Evolutionary conservation across 2,888 invertebrate species (phyloP).

Genomic region (Chirona hameri): DNA sequence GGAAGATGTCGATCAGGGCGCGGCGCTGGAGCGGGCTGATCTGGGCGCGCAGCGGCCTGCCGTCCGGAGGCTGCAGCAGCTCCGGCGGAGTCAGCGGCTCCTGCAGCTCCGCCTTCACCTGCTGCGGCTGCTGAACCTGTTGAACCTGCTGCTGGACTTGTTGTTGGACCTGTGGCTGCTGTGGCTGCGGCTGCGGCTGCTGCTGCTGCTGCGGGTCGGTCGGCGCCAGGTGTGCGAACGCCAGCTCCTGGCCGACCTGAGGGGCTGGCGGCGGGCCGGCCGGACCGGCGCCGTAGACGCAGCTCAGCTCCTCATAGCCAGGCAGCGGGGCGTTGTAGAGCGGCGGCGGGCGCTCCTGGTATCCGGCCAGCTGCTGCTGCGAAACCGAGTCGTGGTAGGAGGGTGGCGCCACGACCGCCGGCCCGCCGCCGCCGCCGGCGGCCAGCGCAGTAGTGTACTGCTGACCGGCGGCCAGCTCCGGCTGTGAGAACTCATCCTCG

Average conservation of each 20-base stretch:
- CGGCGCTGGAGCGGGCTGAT: conserved; percentile 24
- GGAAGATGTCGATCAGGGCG: conserved; percentile 24
- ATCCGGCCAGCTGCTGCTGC: not conserved
- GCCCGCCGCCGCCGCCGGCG: not conserved
- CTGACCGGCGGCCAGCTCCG: not conserved
- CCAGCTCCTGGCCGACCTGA: not conserved
- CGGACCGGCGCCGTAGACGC: not conserved
- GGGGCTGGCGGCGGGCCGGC: not conserved
- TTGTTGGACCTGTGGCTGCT: not conserved
- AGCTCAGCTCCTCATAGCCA: conserved; percentile 23
- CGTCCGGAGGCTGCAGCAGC: not conserved
- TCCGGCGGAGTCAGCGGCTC: not conserved
- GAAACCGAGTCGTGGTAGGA: not conserved
- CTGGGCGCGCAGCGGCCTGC: conserved; percentile 1
- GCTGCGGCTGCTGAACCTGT: not conserved
- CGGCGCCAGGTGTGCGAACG: not conserved
- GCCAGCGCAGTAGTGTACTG: not conserved
- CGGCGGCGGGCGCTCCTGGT: conserved; percentile 3
- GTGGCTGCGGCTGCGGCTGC: not conserved
- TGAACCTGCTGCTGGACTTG: too few species aligned
- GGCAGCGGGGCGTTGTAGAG: conserved; percentile 26
- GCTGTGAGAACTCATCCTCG: conserved; percentile 1
- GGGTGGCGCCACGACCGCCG: not conserved
- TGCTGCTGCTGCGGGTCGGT: not conserved
- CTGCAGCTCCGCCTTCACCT: not conserved